Evolutionary conservation across 2,888 invertebrate species (phyloP).

Genomic region (Tetragonula carbonaria): DNA sequence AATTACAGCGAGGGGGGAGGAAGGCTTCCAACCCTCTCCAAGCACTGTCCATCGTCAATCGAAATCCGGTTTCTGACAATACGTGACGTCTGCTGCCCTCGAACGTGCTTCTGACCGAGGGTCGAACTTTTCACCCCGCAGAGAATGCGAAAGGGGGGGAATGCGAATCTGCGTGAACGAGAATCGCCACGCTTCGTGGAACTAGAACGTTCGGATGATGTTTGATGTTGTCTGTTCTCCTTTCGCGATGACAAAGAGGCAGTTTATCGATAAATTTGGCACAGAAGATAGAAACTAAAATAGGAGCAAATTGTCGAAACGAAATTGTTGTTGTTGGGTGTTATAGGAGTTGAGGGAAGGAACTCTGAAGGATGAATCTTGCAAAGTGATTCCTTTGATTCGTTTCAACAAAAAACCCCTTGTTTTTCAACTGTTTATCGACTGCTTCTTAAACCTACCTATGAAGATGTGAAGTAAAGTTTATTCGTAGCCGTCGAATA

Average conservation of each 20-base stretch:
- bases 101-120: conserved; percentile 25
- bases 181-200: conserved; percentile 2
- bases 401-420: too few species aligned
- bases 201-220: background rate
- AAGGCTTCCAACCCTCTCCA: conserved; percentile 55
- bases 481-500: background rate
- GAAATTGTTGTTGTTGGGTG: background rate
- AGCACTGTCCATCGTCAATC: conserved; percentile 47
- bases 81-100: conserved; percentile 35
- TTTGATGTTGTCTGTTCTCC: background rate
- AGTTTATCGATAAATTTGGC: background rate
- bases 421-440: background rate
- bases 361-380: background rate
- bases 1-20: conserved; percentile 16
- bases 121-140: conserved; percentile 48
- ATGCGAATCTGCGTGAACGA: conserved; percentile 8
- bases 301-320: background rate
- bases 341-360: background rate
- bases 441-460: background rate
- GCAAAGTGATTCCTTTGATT: too few species aligned
- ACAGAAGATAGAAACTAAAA: too few species aligned
- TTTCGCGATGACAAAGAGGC: background rate
- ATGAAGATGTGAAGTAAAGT: too few species aligned
- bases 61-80: conserved; percentile 76
- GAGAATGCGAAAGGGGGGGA: conserved; percentile 22